Percentiles rank a stretch among this genome's conserved stretches.
Conservation (phyloP, 2,113 vertebrate species). For the Tachycineta bicolor region DNA sequence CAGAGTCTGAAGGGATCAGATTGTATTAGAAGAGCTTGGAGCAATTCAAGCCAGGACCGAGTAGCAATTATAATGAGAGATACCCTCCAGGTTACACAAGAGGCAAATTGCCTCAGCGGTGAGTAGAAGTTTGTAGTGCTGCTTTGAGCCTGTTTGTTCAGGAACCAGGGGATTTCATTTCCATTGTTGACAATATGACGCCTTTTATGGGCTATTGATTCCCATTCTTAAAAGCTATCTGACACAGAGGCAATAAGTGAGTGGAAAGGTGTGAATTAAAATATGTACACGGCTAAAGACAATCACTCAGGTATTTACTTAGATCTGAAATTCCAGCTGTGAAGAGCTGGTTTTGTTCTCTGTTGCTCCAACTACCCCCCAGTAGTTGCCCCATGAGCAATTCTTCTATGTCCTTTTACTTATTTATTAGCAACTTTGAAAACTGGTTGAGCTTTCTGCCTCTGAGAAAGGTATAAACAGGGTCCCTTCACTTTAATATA, state of each 20-base stretch:
- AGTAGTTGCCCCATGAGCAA: background rate
- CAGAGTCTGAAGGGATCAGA: conserved; percentile 50
- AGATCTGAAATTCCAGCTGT: background rate
- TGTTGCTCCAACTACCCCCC: background rate
- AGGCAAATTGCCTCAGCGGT: background rate
- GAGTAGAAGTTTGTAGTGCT: background rate
- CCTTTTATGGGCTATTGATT: conserved; percentile 32
- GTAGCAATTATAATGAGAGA: conserved; percentile 28
- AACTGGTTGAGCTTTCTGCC: background rate
- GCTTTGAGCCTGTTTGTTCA: background rate
- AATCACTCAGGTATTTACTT: conserved; percentile 12
- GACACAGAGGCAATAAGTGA: background rate
- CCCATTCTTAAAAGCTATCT: conserved; percentile 5
- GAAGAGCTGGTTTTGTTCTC: background rate
- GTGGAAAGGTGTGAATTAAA: conserved; percentile 50
- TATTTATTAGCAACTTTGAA: conserved; percentile 19
- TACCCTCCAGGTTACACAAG: conserved; percentile 35
- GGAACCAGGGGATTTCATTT: conserved; percentile 6
- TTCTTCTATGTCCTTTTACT: conserved; percentile 2
- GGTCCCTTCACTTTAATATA: background rate
- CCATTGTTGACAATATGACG: conserved; percentile 17
- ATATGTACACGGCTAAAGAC: background rate
- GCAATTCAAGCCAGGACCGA: conserved; percentile 38
- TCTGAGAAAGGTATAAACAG: background rate
- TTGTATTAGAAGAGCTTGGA: conserved; percentile 54